Conservation (phyloP, 2,113 vertebrate species). For the Heliornis fulica region DNA sequence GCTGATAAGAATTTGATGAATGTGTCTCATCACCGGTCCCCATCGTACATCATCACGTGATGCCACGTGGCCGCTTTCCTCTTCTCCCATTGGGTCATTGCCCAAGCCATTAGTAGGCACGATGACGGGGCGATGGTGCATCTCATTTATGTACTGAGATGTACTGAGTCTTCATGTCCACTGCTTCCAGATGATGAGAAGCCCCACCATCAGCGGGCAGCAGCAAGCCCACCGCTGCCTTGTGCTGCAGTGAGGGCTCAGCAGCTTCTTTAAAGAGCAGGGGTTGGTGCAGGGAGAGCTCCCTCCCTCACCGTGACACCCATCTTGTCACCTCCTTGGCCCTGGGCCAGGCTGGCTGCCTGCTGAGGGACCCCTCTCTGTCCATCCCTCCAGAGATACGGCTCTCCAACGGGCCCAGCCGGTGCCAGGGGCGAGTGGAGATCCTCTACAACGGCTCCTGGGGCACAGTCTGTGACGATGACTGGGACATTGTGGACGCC, state of each 20-base stretch:
- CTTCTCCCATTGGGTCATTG: not conserved
- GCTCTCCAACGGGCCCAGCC: slow-evolving; percentile 83
- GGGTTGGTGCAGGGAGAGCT: not conserved
- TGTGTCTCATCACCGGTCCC: not conserved
- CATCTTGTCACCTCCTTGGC: not conserved
- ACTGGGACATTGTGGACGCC: slow-evolving; percentile 96
- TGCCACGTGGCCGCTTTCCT: fast-evolving
- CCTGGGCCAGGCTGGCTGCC: not conserved
- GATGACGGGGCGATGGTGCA: not conserved
- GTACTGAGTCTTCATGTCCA: not conserved
- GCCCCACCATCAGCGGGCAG: not conserved
- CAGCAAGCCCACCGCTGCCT: not conserved
- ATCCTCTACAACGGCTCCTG: slow-evolving; percentile 82
- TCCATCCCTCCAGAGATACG: slow-evolving; percentile 72
- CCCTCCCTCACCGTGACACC: fast-evolving
- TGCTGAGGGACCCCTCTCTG: not conserved
- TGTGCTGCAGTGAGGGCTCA: not conserved
- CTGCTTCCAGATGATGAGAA: not conserved
- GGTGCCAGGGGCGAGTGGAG: slow-evolving; percentile 91
- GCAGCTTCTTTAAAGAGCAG: not conserved
- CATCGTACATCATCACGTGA: fast-evolving
- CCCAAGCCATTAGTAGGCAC: not conserved
- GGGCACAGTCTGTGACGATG: slow-evolving; percentile 95
- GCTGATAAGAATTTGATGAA: not conserved
- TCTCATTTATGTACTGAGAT: not conserved